Evolutionary conservation across 2,113 vertebrate genomes (phyloP), one percentile per base, ranked within the genome.

Genomic region (Notechis scutatus): DNA sequence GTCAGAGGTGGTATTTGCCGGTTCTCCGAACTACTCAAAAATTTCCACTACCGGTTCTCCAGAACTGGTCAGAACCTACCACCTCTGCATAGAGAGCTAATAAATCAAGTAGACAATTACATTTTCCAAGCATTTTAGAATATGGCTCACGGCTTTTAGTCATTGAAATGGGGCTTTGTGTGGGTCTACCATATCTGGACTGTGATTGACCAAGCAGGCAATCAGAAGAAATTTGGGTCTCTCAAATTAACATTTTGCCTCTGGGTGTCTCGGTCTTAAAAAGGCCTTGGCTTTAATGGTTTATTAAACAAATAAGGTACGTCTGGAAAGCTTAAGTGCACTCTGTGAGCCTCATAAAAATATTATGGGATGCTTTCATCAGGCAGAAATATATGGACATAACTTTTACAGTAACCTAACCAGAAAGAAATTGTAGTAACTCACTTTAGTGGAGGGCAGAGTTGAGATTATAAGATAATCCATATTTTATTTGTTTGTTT

Each of bases 341-440:
- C 59, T 59, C 45, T 45, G 15, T 92, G 56, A 4, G 15, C 3
- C 92, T 96, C 24, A 87, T 54, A 87, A 92, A 90, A 85, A 29
- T 52, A 57, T 91, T 92, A 87, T 86, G 1, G 24, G 34, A 15
- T 95, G 24, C 89, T 85, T 95, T 94, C 56, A 92, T 90, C 95
- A 55, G 92, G 81, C 94, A 91, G 29, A 10, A 90, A 10, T 85
- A 24, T 9, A 1, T 26, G 61, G 23, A 20, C 8, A 34, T 74
- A 50, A 47, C 89, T 90, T 90, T 74, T 74, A 90, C 89, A 90
- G 21, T 64, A 47, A 64, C 18, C 26, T 45, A 69, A 29, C 59
- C 29, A n/a, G 57, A 45, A 90, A 69, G 34, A 39, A 81, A 39
- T 39, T 8, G 34, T 39, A 81, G 18, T 81, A 9, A 81, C 6